Conservation (phyloP, 1,140 invertebrate species). For the Pseudobourletiella spinata region DNA sequence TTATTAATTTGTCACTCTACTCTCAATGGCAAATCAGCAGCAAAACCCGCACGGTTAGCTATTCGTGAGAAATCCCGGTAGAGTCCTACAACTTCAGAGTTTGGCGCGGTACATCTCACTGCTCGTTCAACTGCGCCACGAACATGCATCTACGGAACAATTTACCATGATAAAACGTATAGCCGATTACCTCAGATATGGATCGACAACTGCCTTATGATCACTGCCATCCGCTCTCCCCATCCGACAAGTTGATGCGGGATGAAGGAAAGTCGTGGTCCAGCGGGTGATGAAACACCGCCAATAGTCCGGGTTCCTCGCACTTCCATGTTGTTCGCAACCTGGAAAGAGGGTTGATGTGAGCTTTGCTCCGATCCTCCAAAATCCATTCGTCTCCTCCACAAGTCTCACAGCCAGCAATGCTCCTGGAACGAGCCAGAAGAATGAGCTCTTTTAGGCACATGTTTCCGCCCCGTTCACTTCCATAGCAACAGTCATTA, state of each 20-base stretch:
- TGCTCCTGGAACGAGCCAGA: too few relatives aligned
- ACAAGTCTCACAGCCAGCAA: constrained; percentile 4
- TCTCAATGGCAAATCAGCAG: too few relatives aligned
- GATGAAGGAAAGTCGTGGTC: not conserved
- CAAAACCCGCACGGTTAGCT: too few relatives aligned
- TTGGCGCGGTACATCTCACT: too few relatives aligned
- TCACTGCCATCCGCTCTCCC: not conserved
- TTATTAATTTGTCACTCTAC: too few relatives aligned
- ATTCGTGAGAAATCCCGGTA: too few relatives aligned
- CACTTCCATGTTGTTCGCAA: constrained; percentile 34
- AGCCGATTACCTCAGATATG: not conserved
- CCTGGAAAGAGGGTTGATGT: constrained; percentile 26
- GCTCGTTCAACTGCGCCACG: too few relatives aligned
- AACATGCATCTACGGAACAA: too few relatives aligned
- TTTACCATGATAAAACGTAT: not conserved
- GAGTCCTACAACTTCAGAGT: too few relatives aligned
- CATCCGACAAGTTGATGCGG: not conserved
- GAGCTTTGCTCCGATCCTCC: constrained; percentile 13
- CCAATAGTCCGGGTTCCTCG: constrained; percentile 37
- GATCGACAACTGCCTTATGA: not conserved
- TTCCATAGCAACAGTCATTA: not conserved
- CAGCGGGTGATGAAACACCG: constrained; percentile 29
- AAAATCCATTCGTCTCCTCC: constrained; percentile 26
- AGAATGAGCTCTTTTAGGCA: too few relatives aligned
- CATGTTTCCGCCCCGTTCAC: too few relatives aligned